Percentiles rank a stretch among this genome's conserved stretches.
Evolutionary conservation across 2,113 vertebrate genomes (phyloP).

Genomic region (Daubentonia madagascariensis): DNA sequence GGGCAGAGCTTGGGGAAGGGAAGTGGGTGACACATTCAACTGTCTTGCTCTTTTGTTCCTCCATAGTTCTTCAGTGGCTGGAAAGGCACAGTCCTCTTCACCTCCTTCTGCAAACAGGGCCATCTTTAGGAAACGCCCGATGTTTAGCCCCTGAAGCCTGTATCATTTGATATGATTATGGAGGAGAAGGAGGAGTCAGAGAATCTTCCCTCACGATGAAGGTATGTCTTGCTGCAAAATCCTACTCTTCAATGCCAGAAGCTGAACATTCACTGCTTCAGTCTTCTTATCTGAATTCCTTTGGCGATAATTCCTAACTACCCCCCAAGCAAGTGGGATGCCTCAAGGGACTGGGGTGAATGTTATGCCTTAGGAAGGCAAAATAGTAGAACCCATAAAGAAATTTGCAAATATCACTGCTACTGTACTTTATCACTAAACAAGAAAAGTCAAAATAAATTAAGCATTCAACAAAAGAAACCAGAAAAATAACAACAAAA

Average conservation of each 20-base stretch:
- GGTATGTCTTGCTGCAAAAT: not conserved
- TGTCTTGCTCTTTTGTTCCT: not conserved
- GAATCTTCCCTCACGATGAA: not conserved
- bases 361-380: not conserved
- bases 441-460: not conserved
- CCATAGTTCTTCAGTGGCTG: not conserved
- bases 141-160: not conserved
- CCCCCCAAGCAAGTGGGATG: not conserved
- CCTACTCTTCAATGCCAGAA: not conserved
- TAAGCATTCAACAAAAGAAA: not conserved
- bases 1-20: not conserved
- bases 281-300: not conserved
- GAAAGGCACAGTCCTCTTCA: not conserved
- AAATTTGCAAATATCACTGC: not conserved
- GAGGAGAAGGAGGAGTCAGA: not conserved
- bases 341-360: not conserved
- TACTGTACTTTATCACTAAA: not conserved
- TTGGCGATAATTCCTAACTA: not conserved
- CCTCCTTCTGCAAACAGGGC: not conserved
- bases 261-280: not conserved
- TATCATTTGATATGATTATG: not conserved
- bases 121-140: not conserved
- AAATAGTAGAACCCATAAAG: not conserved
- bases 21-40: no score
- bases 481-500: not conserved